Percentiles rank a stretch among this genome's conserved stretches.
Conservation (phyloP, 2,888 invertebrate genomes). For the Cheilosia soror region DNA sequence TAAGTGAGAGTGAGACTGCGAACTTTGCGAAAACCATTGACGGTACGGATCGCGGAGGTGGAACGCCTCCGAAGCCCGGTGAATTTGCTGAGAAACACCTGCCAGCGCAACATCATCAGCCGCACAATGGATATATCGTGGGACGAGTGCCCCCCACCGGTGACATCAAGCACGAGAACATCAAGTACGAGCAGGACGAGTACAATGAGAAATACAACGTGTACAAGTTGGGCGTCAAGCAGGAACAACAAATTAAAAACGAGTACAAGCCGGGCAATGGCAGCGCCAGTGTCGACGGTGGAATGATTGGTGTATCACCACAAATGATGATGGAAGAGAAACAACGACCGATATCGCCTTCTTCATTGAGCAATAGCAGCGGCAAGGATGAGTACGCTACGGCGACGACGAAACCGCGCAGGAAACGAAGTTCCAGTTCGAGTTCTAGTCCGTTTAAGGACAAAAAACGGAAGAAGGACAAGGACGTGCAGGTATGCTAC, state of each 20-base stretch:
- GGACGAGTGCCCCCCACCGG: constrained; percentile 58
- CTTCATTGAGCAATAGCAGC: constrained; percentile 69
- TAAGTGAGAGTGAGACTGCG: constrained; percentile 46
- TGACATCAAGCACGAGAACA: constrained; percentile 80
- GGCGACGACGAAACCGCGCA: constrained; percentile 77
- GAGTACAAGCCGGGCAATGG: constrained; percentile 78
- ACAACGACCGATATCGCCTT: constrained; percentile 70
- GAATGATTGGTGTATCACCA: constrained; percentile 49
- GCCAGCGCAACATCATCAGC: constrained; percentile 52
- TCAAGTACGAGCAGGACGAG: constrained; percentile 70
- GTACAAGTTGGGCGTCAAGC: constrained; percentile 67
- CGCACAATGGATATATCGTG: constrained; percentile 58
- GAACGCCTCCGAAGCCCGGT: constrained; percentile 60
- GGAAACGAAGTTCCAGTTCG: constrained; percentile 82
- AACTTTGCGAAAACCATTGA: constrained; percentile 56
- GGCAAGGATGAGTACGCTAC: constrained; percentile 74
- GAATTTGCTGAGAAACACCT: constrained; percentile 47
- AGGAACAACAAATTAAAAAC: constrained; percentile 78
- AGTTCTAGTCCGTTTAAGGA: constrained; percentile 83
- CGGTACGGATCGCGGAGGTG: constrained; percentile 58
- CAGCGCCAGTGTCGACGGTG: constrained; percentile 61
- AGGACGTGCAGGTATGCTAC: constrained; percentile 71
- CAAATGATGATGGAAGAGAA: constrained; percentile 56
- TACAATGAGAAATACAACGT: constrained; percentile 64
- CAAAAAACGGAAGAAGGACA: constrained; percentile 83